A percentile compares a stretch with the other conserved stretches of the same genome.
These are phyloP conservation scores for Steinernema hermaphroditum DNA, from an alignment of 2,888 invertebrate genomes.

Conservation along the genomic window DNA sequence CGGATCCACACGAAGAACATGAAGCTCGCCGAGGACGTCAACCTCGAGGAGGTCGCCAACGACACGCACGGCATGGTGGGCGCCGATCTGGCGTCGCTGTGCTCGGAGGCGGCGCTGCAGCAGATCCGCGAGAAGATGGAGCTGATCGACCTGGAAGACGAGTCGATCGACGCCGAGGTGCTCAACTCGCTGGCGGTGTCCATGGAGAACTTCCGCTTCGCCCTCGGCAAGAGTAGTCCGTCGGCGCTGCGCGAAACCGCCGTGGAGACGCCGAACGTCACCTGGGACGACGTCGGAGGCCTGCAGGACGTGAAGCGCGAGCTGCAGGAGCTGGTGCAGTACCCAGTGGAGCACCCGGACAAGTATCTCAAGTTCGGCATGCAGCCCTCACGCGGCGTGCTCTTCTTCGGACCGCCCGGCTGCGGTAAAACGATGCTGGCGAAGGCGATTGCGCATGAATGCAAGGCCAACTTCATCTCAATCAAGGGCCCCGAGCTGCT, in stretches of 20 bases:
- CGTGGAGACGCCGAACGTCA: conserved; percentile 95
- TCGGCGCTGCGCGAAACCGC: conserved; percentile 97
- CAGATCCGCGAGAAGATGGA: conserved; percentile 99
- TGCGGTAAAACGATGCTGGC: conserved; percentile 77
- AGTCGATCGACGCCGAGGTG: conserved; percentile 97
- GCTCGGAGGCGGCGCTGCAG: conserved; percentile 97
- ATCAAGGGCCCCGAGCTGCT: conserved; percentile 91
- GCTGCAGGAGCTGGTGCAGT: conserved; percentile 89
- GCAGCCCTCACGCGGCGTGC: conserved; percentile 95
- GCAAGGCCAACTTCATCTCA: conserved; percentile 97
- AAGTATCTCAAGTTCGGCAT: conserved; percentile 99
- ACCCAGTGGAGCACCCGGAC: conserved; percentile 98
- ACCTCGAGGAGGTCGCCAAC: conserved; percentile 93
- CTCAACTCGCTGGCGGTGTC: conserved; percentile 94
- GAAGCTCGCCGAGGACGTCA: conserved; percentile 97
- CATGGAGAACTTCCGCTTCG: conserved; percentile 69
- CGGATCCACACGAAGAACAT: conserved; percentile 99
- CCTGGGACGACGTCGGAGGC: conserved; percentile 77
- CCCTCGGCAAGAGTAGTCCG: conserved; percentile 97
- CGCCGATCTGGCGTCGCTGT: conserved; percentile 95
- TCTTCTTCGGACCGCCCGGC: conserved; percentile 97
- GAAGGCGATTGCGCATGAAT: conserved; percentile 93
- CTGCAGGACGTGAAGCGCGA: conserved; percentile 72
- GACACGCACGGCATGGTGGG: conserved; percentile 99
- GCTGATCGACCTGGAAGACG: conserved; percentile 97